A percentile compares a stretch with the other conserved stretches of the same genome.
These are phyloP conservation scores for Kradibia gibbosae DNA, from an alignment of 1,140 invertebrate species.

Conservation along the genomic window DNA sequence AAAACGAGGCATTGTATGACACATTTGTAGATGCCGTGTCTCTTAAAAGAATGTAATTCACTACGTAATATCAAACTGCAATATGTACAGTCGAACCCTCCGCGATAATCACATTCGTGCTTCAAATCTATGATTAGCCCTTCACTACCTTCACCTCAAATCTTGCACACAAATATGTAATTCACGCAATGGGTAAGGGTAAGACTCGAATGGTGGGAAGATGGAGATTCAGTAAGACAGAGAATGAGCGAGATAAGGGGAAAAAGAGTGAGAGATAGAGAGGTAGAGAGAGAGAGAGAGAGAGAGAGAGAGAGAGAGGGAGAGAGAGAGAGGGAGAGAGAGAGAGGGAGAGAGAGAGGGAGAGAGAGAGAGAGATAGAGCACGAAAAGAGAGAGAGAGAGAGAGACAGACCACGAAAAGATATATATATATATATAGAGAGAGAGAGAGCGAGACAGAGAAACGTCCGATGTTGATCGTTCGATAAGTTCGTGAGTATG, in stretches of 20 bases:
- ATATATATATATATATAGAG: too few relatives aligned
- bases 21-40: neutral
- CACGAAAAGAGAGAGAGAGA: neutral
- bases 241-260: neutral
- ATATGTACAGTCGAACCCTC: neutral
- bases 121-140: constrained; percentile 49
- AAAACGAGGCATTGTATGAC: neutral
- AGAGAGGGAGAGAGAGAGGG: neutral
- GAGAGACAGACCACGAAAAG: constrained; percentile 23
- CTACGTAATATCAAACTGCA: neutral
- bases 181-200: constrained; percentile 32
- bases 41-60: neutral
- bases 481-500: constrained; percentile 22
- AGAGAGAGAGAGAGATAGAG: neutral
- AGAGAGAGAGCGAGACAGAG: neutral
- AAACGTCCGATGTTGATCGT: constrained; percentile 31
- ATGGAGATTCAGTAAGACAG: constrained; percentile 14
- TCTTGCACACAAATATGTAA: constrained; percentile 41
- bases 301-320: constrained; percentile 36
- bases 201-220: neutral
- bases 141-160: neutral
- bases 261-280: too few relatives aligned
- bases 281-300: constrained; percentile 15
- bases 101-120: constrained; percentile 52
- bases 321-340: neutral